Conservation (phyloP, 2,113 vertebrate genomes). For the Tragelaphus strepsiceros region DNA sequence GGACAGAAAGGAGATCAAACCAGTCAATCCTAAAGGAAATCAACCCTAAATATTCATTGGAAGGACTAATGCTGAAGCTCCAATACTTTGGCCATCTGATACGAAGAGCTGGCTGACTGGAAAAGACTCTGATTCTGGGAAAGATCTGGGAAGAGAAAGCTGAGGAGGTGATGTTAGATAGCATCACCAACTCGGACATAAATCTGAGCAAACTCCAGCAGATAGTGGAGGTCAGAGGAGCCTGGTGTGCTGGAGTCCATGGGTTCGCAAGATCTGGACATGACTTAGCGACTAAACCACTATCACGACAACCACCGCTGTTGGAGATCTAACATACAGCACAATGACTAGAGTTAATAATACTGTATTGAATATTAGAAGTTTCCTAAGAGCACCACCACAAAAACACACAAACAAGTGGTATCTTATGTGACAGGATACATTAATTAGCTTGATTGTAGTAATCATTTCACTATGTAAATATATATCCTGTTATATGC, state of each 20-base stretch:
- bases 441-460: background rate
- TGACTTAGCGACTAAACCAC: background rate
- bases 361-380: background rate
- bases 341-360: background rate
- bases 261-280: background rate
- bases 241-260: background rate
- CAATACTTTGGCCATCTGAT: background rate
- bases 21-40: background rate
- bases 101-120: background rate
- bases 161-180: background rate
- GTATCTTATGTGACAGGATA: background rate
- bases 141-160: background rate
- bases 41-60: background rate
- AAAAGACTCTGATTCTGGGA: background rate
- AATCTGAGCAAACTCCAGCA: background rate
- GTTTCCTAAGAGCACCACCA: background rate
- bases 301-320: fast-evolving
- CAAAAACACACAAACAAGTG: background rate
- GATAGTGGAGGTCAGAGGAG: background rate
- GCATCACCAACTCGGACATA: background rate
- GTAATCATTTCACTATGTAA: background rate
- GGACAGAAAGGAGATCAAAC: background rate
- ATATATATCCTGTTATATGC: background rate
- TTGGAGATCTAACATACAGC: background rate
- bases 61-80: background rate